Percentiles rank a stretch among this genome's conserved stretches.
phyloP scores from a whole-genome alignment of 1,140 invertebrate species.

The Armadillidium nasatum region DNA sequence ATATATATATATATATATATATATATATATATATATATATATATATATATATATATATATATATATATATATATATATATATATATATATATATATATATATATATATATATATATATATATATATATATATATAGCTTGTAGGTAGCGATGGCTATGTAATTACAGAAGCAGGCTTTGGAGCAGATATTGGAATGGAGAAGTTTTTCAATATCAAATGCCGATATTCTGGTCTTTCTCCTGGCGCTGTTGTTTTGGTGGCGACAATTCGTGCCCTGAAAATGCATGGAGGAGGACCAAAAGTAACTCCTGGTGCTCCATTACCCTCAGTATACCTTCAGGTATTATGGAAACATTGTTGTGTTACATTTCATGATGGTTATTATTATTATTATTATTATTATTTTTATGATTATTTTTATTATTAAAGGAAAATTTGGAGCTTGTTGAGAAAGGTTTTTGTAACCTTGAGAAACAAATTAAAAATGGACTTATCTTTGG shows the following conservation, averaged over 20 bases:
- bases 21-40: no score
- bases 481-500: slow-evolving; percentile 85
- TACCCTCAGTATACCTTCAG: slow-evolving; percentile 76
- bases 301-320: slow-evolving; percentile 74
- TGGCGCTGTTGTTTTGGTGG: slow-evolving; percentile 86
- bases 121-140: no score
- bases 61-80: no score
- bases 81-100: no score
- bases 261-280: slow-evolving; percentile 90
- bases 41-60: no score
- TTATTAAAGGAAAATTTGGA: slow-evolving; percentile 74
- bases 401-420: background rate
- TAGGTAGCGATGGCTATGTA: slow-evolving; percentile 85
- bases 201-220: slow-evolving; percentile 98
- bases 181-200: slow-evolving; percentile 98
- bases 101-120: no score
- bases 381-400: no score
- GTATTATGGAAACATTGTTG: slow-evolving; percentile 46
- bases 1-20: no score
- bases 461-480: slow-evolving; percentile 91
- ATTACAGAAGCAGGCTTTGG: slow-evolving; percentile 98
- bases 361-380: no score
- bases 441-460: slow-evolving; percentile 78
- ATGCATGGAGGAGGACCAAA: slow-evolving; percentile 96
- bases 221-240: slow-evolving; percentile 80